Percentiles rank a stretch among this genome's conserved stretches.
phyloP scores from a whole-genome alignment of 1,140 invertebrate genomes.

The Homalodisca vitripennis region DNA sequence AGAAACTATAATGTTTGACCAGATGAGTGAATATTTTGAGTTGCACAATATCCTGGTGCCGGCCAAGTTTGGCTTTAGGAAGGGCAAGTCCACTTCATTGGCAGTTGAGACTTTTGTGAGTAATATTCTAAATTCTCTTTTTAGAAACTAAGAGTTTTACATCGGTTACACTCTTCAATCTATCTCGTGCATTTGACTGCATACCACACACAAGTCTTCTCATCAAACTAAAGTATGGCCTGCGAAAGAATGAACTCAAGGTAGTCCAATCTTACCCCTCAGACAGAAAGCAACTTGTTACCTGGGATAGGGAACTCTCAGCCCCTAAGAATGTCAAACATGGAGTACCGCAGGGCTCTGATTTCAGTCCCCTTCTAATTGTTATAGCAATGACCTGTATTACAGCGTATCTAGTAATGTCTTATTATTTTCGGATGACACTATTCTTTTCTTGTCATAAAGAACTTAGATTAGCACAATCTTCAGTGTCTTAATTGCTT shows the following conservation, averaged over 20 bases:
- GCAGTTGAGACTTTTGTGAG: not conserved
- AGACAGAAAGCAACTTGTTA: not conserved
- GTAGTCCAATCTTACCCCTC: no score
- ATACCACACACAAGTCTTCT: not conserved
- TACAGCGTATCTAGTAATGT: not conserved
- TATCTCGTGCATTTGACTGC: conserved; percentile 16
- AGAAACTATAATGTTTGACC: not conserved
- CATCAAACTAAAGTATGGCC: not conserved
- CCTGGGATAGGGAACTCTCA: not conserved
- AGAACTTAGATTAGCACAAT: no score
- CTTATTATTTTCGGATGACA: not conserved
- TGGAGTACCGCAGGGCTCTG: no score
- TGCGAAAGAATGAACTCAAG: no score
- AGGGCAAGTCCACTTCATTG: not conserved
- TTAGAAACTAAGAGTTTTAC: not conserved
- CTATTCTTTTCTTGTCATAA: not conserved
- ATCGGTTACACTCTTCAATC: not conserved
- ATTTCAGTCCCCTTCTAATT: not conserved
- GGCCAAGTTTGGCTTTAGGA: conserved; percentile 1
- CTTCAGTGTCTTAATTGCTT: not conserved
- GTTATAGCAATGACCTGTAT: not conserved
- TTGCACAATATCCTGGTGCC: not conserved
- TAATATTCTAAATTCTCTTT: not conserved
- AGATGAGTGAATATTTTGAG: not conserved
- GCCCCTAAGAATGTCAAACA: not conserved